Evolutionary conservation across 2,797 vertebrate species (phyloP).

Genomic region (Darevskia nairensis): DNA sequence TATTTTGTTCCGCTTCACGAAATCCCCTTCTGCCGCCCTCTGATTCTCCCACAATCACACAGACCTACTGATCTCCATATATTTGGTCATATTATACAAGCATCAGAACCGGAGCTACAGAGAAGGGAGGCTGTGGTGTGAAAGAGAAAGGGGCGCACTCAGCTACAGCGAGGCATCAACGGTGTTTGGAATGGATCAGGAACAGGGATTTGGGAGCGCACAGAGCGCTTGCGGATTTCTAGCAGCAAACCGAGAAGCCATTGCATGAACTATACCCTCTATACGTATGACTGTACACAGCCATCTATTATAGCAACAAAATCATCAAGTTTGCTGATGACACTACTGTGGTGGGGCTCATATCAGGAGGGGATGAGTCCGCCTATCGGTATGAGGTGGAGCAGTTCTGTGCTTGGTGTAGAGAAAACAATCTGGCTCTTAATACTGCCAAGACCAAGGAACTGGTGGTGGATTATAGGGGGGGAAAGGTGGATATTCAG

Average conservation of each 20-base stretch:
- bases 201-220: background rate
- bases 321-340: no score
- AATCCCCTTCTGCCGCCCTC: background rate
- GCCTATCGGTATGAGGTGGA: no score
- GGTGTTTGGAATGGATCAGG: background rate
- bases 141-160: background rate
- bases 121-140: background rate
- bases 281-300: no score
- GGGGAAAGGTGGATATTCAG: no score
- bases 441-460: no score
- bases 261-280: no score
- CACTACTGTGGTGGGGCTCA: no score
- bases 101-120: background rate
- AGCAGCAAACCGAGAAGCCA: background rate
- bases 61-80: slow-evolving; percentile 13
- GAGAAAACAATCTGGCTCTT: no score
- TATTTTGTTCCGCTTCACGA: slow-evolving; percentile 16
- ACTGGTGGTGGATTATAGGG: no score
- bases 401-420: no score
- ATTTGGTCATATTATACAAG: background rate
- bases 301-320: no score
- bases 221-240: background rate
- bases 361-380: no score
- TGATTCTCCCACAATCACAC: background rate
- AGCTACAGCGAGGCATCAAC: background rate